Percentiles rank a stretch among this genome's conserved stretches.
These are phyloP conservation scores for Phalacrocorax carbo DNA, from an alignment of 2,113 vertebrate genomes.

Conservation along the genomic window DNA sequence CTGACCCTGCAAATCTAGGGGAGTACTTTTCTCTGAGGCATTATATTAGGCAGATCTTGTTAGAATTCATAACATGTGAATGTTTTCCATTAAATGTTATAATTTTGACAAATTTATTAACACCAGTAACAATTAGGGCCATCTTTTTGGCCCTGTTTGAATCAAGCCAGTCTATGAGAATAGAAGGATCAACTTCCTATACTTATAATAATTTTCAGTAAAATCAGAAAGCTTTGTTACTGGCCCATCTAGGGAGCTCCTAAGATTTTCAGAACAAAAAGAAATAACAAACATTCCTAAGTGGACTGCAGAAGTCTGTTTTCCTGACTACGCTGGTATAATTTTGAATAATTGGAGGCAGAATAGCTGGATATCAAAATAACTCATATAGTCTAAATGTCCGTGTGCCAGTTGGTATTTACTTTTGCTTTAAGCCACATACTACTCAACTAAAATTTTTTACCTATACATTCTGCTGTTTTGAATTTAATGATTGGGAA, in stretches of 20 bases:
- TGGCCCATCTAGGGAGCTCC: neutral
- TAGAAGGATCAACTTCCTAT: neutral
- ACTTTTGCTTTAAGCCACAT: neutral
- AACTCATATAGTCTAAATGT: neutral
- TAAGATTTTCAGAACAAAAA: neutral
- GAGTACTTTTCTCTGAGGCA: neutral
- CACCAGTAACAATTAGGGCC: neutral
- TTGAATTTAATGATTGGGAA: neutral
- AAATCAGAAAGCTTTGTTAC: neutral
- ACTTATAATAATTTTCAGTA: neutral
- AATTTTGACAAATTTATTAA: neutral
- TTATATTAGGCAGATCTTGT: neutral
- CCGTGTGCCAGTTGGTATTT: neutral
- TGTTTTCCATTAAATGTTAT: neutral
- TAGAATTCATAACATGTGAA: neutral
- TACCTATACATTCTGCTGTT: conserved; percentile 33
- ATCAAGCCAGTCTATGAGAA: neutral
- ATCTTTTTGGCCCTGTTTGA: neutral
- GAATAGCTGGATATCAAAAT: neutral
- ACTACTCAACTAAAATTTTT: neutral
- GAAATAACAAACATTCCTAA: neutral
- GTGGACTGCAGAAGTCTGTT: neutral
- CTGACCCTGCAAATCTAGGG: neutral
- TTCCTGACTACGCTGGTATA: neutral
- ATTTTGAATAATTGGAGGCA: neutral